Evolutionary conservation across 2,888 invertebrate genomes (phyloP).

Genomic region (Mesoligia furuncula): DNA sequence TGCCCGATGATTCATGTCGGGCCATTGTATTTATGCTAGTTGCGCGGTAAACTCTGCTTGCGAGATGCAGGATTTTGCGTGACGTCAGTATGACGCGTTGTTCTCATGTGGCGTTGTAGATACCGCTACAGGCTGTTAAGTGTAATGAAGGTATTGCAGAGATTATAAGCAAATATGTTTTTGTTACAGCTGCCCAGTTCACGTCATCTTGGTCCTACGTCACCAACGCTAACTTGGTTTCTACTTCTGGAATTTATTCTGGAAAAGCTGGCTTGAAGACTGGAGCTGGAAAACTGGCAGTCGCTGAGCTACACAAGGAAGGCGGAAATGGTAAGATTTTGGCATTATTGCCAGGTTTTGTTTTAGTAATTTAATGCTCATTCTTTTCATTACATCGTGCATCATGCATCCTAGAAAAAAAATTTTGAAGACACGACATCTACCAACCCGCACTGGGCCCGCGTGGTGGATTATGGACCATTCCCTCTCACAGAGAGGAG

Average conservation of each 20-base stretch:
- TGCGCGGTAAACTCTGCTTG: too few species aligned
- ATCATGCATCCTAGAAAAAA: background rate
- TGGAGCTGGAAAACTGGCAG: constrained; percentile 53
- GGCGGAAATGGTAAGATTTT: constrained; percentile 70
- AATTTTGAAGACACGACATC: background rate
- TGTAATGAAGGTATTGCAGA: background rate
- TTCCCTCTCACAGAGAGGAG: background rate
- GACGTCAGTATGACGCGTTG: too few species aligned
- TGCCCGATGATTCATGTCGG: too few species aligned
- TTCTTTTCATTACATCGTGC: too few species aligned
- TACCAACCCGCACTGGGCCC: background rate
- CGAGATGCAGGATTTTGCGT: too few species aligned
- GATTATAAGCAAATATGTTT: background rate
- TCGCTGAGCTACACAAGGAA: constrained; percentile 73
- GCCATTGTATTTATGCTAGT: too few species aligned
- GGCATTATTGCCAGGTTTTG: background rate
- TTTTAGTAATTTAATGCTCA: too few species aligned
- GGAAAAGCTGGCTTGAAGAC: constrained; percentile 65
- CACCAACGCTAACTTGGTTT: constrained; percentile 75
- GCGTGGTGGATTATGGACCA: background rate
- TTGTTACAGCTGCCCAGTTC: constrained; percentile 76
- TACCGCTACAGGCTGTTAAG: too few species aligned
- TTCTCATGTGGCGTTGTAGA: too few species aligned
- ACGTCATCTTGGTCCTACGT: constrained; percentile 78
- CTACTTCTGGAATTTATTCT: constrained; percentile 71